These are phyloP conservation scores for Nasonia longicornis DNA, from an alignment of 1,140 invertebrate species.

Conservation along the genomic window DNA sequence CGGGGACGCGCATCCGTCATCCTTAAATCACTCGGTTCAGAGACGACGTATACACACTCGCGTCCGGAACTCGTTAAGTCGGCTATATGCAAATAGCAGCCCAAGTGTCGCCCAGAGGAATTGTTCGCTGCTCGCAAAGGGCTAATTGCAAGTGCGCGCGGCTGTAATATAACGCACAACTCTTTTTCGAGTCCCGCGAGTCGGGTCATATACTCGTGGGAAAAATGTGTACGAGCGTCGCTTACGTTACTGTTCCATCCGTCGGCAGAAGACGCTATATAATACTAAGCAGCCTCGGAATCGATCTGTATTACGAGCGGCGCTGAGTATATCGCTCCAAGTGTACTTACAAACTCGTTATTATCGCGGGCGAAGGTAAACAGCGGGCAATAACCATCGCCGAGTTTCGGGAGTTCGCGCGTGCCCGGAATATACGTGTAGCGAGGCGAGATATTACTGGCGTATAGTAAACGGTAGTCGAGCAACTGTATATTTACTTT, in stretches of 20 bases:
- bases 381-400: background rate
- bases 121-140: background rate
- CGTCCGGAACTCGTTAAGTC: constrained; percentile 12
- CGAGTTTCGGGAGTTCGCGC: background rate
- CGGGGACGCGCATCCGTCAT: background rate
- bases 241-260: background rate
- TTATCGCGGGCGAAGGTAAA: background rate
- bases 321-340: background rate
- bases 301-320: background rate
- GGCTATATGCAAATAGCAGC: constrained; percentile 5
- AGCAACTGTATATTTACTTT: constrained; percentile 4
- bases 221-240: background rate
- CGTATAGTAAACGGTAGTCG: background rate
- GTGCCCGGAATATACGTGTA: background rate
- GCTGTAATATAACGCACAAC: background rate
- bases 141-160: background rate
- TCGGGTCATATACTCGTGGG: background rate
- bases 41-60: background rate
- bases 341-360: background rate
- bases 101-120: constrained; percentile 20
- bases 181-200: background rate
- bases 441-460: background rate
- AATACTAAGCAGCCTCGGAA: background rate
- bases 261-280: background rate
- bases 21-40: background rate